Base-by-base conservation (phyloP, 2,888 invertebrate genomes). In the Cheilosia scutellata region DNA sequence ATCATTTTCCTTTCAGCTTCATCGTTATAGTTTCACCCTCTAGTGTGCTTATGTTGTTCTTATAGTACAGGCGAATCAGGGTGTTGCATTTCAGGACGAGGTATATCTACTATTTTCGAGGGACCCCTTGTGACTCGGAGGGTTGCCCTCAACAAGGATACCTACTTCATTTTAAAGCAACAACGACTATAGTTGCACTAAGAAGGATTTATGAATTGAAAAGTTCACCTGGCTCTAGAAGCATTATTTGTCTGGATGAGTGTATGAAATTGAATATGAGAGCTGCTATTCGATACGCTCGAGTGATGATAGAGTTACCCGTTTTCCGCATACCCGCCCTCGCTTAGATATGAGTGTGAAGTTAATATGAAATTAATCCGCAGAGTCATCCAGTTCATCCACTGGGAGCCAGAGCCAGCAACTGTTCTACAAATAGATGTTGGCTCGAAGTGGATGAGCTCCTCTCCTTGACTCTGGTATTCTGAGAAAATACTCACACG, bases 301-400 rank as follows among this genome's bases (percentile, higher is more conserved):
- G 65, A 65, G 51, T 27, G 51, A n/a, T 51, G 65, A 65, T 65
- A 37, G 37, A 65, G 37, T 37, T 65, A 11, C 29, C 29, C 29
- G 29, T 31, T 4, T 5, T 47, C 6, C 33, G 5, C 33, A 6
- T 33, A 6, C 33, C 7, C 33, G 6, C 33, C 33, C 33, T 20
- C 20, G 20, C 20, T 20, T 37, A 3, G 9, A 4, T 11, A 11
- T 11, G 1, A 37, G 11, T 11, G 37, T 4, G 37, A 37, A 37
- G 37, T 11, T 11, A 11, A 37, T 37, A 11, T 37, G 37, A 37
- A 11, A 37, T 37, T 3, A 9, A 37, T 33, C 31, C 31, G 6
- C 4, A 29, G 6, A 9, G 20, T 20, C 20, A 20, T 1, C 20
- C 20, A 20, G 20, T 20, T 20, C 20, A 20, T 20, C 20, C 20